A percentile compares a stretch with the other conserved stretches of the same genome.
These are phyloP conservation scores for Syrphus vitripennis DNA, from an alignment of 2,888 invertebrate genomes.

Conservation along the genomic window DNA sequence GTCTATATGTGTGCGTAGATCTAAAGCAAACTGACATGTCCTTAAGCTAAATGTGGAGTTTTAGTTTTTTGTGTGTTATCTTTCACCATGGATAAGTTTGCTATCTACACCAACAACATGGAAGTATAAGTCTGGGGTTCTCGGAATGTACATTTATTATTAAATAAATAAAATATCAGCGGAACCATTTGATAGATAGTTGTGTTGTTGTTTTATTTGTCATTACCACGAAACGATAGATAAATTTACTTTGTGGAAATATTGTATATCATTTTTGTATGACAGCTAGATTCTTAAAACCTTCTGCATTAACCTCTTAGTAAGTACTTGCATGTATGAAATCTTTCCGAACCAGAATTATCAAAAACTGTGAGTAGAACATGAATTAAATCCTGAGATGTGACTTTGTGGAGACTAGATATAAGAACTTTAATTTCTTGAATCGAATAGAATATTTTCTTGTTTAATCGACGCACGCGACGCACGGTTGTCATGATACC, in stretches of 20 bases:
- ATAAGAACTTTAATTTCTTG: no score
- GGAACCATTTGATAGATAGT: neutral
- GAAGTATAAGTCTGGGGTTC: neutral
- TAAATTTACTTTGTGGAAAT: constrained; percentile 12
- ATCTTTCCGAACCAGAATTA: neutral
- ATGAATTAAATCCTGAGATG: no score
- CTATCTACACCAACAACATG: neutral
- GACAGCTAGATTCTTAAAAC: neutral
- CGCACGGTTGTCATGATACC: no score
- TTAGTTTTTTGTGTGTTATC: neutral
- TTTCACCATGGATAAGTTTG: neutral
- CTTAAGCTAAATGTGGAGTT: neutral
- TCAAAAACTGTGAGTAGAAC: neutral
- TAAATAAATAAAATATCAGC: constrained; percentile 6
- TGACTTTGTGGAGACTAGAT: no score
- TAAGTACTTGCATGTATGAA: neutral
- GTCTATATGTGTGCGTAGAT: neutral
- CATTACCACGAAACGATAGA: constrained; percentile 13
- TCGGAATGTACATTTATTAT: no score
- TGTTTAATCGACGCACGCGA: no score
- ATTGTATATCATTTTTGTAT: neutral
- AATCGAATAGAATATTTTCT: no score
- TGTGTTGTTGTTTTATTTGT: neutral
- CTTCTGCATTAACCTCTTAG: neutral
- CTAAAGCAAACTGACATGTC: neutral